Conservation (phyloP, 2,113 vertebrate genomes). For the Phalacrocorax carbo region DNA sequence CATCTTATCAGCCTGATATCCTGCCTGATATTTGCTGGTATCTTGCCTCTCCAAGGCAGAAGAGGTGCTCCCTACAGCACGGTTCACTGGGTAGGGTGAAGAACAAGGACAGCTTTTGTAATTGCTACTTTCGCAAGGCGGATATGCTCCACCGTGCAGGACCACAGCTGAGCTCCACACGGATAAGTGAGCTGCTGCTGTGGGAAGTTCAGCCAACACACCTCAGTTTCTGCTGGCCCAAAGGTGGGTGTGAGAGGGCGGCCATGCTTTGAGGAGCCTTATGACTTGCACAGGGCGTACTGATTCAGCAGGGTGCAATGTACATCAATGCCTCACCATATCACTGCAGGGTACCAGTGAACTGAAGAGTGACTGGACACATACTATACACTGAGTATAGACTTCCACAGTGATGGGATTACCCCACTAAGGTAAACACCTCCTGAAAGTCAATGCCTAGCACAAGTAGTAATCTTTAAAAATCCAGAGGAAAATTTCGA, state of each 20-base stretch:
- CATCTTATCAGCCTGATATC: not conserved
- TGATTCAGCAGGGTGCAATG: not conserved
- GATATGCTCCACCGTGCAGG: not conserved
- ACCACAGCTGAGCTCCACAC: not conserved
- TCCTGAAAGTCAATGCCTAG: not conserved
- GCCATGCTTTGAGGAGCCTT: not conserved
- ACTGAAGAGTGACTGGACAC: not conserved
- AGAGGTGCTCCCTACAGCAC: not conserved
- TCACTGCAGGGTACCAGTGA: not conserved
- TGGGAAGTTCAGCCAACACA: not conserved
- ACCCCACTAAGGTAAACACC: not conserved
- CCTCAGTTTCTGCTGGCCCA: not conserved
- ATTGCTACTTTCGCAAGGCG: not conserved
- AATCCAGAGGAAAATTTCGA: not conserved
- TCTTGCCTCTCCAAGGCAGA: not conserved
- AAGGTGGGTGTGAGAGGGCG: not conserved
- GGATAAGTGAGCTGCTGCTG: not conserved
- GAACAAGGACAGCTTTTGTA: not conserved
- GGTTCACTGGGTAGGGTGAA: not conserved
- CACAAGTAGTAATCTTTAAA: not conserved
- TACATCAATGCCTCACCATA: not conserved
- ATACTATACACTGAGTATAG: not conserved
- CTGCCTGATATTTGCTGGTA: not conserved
- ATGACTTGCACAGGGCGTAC: not conserved
- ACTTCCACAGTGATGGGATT: not conserved